Conservation (phyloP, 2,888 invertebrate species). For the Drosophila diplacantha region DNA sequence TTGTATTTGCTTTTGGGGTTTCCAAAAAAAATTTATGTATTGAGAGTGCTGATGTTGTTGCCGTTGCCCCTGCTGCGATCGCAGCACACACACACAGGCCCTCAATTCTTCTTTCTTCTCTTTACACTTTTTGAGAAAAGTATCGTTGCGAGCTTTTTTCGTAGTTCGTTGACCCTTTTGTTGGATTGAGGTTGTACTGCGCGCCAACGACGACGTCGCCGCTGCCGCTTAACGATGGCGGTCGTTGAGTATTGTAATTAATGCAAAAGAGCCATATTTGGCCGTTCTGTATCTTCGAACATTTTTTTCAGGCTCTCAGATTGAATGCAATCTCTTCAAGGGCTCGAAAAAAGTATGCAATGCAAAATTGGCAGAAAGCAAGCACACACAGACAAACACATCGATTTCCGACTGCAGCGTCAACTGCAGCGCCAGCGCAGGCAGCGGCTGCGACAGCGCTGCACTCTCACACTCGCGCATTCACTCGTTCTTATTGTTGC, state of each 20-base stretch:
- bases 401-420: conserved; percentile 49
- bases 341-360: conserved; percentile 60
- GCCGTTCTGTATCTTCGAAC: conserved; percentile 1
- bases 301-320: not conserved
- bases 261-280: conserved; percentile 4
- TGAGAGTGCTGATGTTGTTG: conserved; percentile 54
- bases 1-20: conserved; percentile 49
- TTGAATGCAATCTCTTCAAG: conserved; percentile 11
- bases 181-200: conserved; percentile 62
- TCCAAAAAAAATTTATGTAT: conserved; percentile 58
- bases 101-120: conserved; percentile 63
- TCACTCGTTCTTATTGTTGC: conserved; percentile 56
- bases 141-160: conserved; percentile 55
- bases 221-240: conserved; percentile 44
- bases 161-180: conserved; percentile 65
- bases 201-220: conserved; percentile 25
- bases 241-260: conserved; percentile 19
- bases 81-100: conserved; percentile 38
- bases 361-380: conserved; percentile 30
- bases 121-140: conserved; percentile 58
- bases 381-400: not conserved
- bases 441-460: conserved; percentile 44
- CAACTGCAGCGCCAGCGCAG: conserved; percentile 38
- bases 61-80: conserved; percentile 38
- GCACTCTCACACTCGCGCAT: conserved; percentile 41